Base-by-base conservation (phyloP, 1,140 invertebrate species). In the Ephestia elutella region DNA sequence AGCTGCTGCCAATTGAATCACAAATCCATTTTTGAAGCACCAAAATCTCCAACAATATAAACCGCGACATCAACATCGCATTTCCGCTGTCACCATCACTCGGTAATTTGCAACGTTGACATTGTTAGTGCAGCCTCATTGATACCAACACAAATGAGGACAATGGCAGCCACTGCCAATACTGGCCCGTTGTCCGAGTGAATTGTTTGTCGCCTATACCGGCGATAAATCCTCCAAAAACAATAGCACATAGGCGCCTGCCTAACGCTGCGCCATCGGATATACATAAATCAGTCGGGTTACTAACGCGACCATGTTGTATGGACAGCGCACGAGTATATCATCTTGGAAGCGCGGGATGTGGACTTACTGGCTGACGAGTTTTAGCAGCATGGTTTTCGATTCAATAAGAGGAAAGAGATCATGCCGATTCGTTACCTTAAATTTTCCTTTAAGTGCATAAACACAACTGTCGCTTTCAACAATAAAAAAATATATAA, bases 141-240 rank as follows among this genome's bases (percentile, higher is more conserved):
- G 71, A 70, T 68, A 75, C 38, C 38, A 44, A 15, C 38, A 44
- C 38, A 17, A 44, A 54, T 54, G 51, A 50, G 57, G 62, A 78
- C 78, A 78, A 80, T 78, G 57, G 63, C 60, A 44, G 57, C 55
- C 59, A 51, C 60, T 66, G 62, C 75, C 78, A 78, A 66, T 72
- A 53, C 20, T n/a, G 55, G 73, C 68, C 66, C 53, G 66, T 61
- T 70, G 68, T 65, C 76, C 70, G 64, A 80, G 72, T 78, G 76
- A 78, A 79, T 79, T 80, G 65, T 70, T 62, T 57, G 53, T 53
- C 55, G 57, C 13, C 54, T 51, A 50, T 51, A 61, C 28, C 54
- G 59, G 60, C 63, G 61, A 75, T 79, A 79, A 75, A 79, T 79
- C 64, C 64, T 57, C 57, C 66, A 70, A 69, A 77, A 72, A 77